Evolutionary conservation across 2,113 vertebrate genomes (phyloP).

Genomic region (Laterallus jamaicensis): DNA sequence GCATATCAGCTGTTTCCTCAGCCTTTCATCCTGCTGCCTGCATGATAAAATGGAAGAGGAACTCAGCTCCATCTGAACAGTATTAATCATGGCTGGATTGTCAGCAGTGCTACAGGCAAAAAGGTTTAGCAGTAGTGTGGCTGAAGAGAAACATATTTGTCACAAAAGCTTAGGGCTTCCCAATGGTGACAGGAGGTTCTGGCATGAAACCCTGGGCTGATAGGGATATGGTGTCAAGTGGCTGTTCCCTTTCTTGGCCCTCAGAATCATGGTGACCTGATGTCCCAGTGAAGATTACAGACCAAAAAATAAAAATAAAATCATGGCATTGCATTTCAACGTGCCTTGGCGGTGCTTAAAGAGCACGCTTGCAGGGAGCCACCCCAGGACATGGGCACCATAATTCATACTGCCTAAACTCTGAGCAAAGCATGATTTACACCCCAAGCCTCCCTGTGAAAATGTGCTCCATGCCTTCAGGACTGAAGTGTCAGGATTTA

Average conservation of each 20-base stretch:
- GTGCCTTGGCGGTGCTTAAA: neutral
- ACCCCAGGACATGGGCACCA: neutral
- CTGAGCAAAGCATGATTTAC: neutral
- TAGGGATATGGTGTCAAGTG: neutral
- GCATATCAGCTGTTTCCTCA: slow-evolving; percentile 25
- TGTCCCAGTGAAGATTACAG: neutral
- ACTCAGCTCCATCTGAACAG: slow-evolving; percentile 1
- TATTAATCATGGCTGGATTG: slow-evolving; percentile 25
- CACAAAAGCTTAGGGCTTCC: neutral
- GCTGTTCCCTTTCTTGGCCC: neutral
- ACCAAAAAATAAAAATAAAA: neutral
- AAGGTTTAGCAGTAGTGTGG: neutral
- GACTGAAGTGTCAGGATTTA: slow-evolving; percentile 16
- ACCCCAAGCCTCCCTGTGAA: neutral
- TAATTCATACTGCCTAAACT: neutral
- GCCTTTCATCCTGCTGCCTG: slow-evolving; percentile 11
- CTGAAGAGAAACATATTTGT: neutral
- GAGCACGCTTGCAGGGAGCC: neutral
- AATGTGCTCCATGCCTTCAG: neutral
- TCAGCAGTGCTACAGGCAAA: neutral
- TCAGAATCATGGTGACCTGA: neutral
- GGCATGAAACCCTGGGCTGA: neutral
- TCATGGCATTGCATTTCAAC: neutral
- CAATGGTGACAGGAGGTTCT: neutral
- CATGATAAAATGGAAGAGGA: slow-evolving; percentile 11